phyloP scores from a whole-genome alignment of 1,140 invertebrate species.

The Parasteatoda tepidariorum region DNA sequence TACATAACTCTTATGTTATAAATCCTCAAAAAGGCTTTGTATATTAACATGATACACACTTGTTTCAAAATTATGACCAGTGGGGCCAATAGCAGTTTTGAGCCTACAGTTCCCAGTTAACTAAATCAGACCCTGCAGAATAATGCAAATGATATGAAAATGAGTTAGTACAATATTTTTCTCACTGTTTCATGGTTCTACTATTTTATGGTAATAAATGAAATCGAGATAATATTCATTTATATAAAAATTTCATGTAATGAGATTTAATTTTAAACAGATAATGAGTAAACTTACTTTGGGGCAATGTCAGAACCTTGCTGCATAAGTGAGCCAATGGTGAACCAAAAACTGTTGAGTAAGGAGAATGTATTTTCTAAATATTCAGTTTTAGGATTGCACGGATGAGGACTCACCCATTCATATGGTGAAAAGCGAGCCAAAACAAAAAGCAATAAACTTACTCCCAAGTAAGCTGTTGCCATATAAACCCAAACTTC shows the following conservation, averaged over 20 bases:
- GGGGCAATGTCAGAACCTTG: conserved; percentile 84
- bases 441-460: conserved; percentile 90
- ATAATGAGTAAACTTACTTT: conserved; percentile 64
- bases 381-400: conserved; percentile 73
- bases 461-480: conserved; percentile 89
- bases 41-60: too few species aligned
- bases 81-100: too few species aligned
- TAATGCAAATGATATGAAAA: too few species aligned
- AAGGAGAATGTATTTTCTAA: conserved; percentile 80
- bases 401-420: conserved; percentile 82
- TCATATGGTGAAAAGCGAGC: conserved; percentile 86
- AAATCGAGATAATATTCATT: background rate
- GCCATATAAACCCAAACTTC: conserved; percentile 86
- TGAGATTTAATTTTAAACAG: background rate
- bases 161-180: too few species aligned
- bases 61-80: too few species aligned
- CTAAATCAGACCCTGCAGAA: too few species aligned
- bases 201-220: background rate
- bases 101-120: too few species aligned
- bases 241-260: background rate
- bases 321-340: conserved; percentile 93
- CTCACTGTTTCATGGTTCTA: too few species aligned
- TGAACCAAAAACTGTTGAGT: conserved; percentile 90
- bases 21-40: too few species aligned
- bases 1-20: too few species aligned